Evolutionary conservation across 2,888 invertebrate species (phyloP), one percentile per base, ranked within the genome.

Genomic region (Hemithea aestivaria): DNA sequence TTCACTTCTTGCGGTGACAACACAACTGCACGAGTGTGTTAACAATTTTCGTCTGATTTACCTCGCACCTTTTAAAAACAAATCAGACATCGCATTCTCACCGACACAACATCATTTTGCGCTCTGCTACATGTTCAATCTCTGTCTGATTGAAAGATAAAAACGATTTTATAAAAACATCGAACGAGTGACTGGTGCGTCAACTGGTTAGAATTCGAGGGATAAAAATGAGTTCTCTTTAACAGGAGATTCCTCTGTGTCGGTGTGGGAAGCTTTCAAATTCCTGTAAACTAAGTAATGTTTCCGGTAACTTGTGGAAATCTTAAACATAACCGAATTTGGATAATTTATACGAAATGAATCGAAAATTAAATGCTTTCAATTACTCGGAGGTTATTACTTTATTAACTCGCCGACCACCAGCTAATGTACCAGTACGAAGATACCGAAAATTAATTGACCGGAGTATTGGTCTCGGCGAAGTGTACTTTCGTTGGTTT

Each of bases 361-460:
- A 20, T 26, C 7, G 34, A 25, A 9, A 16, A 10, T 32, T 27
- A 20, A n/a, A 29, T 10, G 30, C 7, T 12, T 21, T 34, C 16
- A 35, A 26, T 30, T 22, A 10, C 7, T 12, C 5, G 2, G 16
- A 16, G 2, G 9, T 25, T 25, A 8, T 9, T 25, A 10, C 25
- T 55, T 56, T 58, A 59, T 60, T 58, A 53, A 53, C 50, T 40
- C 44, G 32, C 45, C 53, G 48, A 51, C 6, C 25, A 50, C 47
- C 42, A 49, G 41, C 49, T 51, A 47, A 57, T 56, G 56, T 56
- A 63, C 54, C 57, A 57, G 54, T 50, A 51, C 53, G 48, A 44
- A 50, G 48, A 58, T 53, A 63, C 60, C 58, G 50, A 55, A 52
- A 61, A 58, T 71, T 68, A 71, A 71, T 72, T 62, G 64, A 57